Base-by-base conservation (phyloP, 1,140 invertebrate species). In the Propsilocerus akamusi region DNA sequence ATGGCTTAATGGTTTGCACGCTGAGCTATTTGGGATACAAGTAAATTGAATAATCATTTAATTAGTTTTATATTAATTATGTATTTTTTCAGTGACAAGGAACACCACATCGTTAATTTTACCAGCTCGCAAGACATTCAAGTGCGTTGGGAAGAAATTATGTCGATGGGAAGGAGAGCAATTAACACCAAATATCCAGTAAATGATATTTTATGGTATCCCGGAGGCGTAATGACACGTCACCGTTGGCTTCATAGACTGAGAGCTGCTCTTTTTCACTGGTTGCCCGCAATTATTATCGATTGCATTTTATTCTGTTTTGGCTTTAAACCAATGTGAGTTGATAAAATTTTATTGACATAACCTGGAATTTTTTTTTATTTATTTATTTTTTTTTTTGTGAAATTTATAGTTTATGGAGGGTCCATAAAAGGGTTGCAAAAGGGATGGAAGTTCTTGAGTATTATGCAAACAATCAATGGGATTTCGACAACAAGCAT, bases 361-460 rank as follows among this genome's bases (percentile, higher is more conserved):
- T 25, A 12, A 50, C 17, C 6, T 10, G 25, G 25, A 12, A 3
- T 37, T 46, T 49, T 32, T 49, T 10, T 49, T 32, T 24, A 12
- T 14, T 30, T 49, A 6, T 24, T 3, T 20, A 7, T 24, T 3
- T 5, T 5, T 37, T 5, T 37, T 11, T 25, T 26, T 50, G 5
- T 14, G 46, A 49, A 53, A 52, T 51, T 63, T 71, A 1, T 58
- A 85, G 83, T 4, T 66, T 87, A 57, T 77, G 77, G 53, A 71
- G 80, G 12, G 77, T 88, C 0, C 84, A 86, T 53, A 75, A 78
- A 46, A 72, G 82, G 24, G 84, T 88, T 54, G 71, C 70, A 53
- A 88, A 86, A 67, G 84, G 83, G 2, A 86, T 86, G 55, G 81
- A 86, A 55, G 81, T 88, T 0, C 86, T 88, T 53, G 83, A 88